phyloP scores from a whole-genome alignment of 2,113 vertebrate species.

The Aspiorhynchus laticeps region DNA sequence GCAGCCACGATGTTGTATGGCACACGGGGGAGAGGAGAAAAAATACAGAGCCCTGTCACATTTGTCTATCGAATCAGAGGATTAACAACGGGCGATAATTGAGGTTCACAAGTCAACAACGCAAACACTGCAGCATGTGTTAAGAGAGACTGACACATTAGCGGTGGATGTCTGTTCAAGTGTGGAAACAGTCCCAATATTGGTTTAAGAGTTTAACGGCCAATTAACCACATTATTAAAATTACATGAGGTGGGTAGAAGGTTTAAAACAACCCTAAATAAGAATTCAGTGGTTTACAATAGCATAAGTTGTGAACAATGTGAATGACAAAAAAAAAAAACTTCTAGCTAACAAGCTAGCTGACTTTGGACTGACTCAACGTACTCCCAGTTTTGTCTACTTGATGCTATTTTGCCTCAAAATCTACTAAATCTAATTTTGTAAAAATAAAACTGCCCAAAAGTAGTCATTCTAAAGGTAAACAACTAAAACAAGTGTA shows the following conservation, averaged over 20 bases:
- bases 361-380: background rate
- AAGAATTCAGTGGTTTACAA: background rate
- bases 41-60: constrained; percentile 65
- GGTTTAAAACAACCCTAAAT: background rate
- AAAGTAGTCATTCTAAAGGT: background rate
- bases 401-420: background rate
- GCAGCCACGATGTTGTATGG: constrained; percentile 66
- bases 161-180: constrained; percentile 9
- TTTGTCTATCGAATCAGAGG: constrained; percentile 68
- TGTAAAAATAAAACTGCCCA: background rate
- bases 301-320: background rate
- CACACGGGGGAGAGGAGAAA: constrained; percentile 67
- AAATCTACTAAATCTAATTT: background rate
- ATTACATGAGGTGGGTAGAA: background rate
- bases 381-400: background rate
- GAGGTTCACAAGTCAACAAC: constrained; percentile 71
- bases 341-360: background rate
- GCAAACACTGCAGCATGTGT: constrained; percentile 37
- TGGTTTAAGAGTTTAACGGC: background rate
- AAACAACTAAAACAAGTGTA: background rate
- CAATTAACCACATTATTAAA: background rate
- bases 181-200: constrained; percentile 1
- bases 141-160: constrained; percentile 31
- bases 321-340: background rate
- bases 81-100: constrained; percentile 72